phyloP scores from a whole-genome alignment of 2,113 vertebrate species.

The Vulpes vulpes region DNA sequence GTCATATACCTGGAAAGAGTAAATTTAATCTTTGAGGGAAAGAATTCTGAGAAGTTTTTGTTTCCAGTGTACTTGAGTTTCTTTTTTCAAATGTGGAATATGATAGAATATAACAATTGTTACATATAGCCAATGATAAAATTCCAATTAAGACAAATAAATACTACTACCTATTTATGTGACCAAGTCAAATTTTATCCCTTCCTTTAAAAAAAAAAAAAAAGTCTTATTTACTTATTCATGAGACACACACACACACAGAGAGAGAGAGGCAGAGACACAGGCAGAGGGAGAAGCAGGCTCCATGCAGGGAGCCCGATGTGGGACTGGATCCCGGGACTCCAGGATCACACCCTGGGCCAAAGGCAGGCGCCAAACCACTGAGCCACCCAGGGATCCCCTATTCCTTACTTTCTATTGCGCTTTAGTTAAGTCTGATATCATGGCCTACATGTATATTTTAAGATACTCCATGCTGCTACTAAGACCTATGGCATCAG shows the following conservation, averaged over 20 bases:
- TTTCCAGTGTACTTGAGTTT: slow-evolving; percentile 37
- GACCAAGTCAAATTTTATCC: not conserved
- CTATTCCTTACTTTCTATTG: not conserved
- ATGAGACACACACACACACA: too few species aligned
- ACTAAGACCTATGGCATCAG: not conserved
- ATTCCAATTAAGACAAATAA: slow-evolving; percentile 55
- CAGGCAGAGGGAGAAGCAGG: too few species aligned
- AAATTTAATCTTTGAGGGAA: slow-evolving; percentile 28
- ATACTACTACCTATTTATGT: not conserved
- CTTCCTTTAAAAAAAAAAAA: not conserved
- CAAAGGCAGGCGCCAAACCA: too few species aligned
- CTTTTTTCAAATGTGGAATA: not conserved
- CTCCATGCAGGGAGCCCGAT: too few species aligned
- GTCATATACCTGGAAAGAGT: not conserved
- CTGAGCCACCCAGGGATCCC: too few species aligned
- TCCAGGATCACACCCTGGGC: too few species aligned
- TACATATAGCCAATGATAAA: slow-evolving; percentile 44
- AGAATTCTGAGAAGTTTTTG: not conserved
- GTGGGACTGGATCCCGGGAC: too few species aligned
- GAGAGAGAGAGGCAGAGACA: too few species aligned
- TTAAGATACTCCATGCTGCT: not conserved
- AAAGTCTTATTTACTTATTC: too few species aligned
- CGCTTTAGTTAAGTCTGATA: not conserved
- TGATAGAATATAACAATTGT: not conserved
- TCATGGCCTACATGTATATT: not conserved